Conservation (phyloP, 2,113 vertebrate genomes). For the Aspidoscelis tigris region DNA sequence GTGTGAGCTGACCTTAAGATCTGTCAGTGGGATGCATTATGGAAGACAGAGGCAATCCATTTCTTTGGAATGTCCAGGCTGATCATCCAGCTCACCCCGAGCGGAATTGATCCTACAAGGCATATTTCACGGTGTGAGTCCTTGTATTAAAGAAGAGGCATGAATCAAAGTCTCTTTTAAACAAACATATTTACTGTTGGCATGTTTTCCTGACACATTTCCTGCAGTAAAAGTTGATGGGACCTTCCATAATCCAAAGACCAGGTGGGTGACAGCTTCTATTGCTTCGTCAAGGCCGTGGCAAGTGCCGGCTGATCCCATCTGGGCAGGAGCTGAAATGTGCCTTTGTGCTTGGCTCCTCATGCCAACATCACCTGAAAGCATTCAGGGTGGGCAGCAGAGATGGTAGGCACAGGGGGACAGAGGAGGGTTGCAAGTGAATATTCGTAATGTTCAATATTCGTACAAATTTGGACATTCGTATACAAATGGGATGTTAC, state of each 20-base stretch:
- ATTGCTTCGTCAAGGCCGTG: neutral
- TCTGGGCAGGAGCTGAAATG: too few species aligned
- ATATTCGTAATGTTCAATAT: too few species aligned
- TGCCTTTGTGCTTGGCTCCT: too few species aligned
- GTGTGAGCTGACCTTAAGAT: conserved; percentile 34
- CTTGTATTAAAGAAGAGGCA: conserved; percentile 20
- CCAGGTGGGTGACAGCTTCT: neutral
- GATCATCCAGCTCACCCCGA: neutral
- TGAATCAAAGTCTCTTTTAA: conserved; percentile 27
- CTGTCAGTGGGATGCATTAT: neutral
- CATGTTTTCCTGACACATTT: conserved; percentile 1
- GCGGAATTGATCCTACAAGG: neutral
- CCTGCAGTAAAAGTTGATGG: conserved; percentile 1
- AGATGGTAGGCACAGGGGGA: too few species aligned
- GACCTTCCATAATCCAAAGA: neutral
- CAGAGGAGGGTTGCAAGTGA: too few species aligned
- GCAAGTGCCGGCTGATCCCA: too few species aligned
- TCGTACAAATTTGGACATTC: too few species aligned
- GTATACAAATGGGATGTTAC: too few species aligned
- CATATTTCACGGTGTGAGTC: conserved; percentile 22
- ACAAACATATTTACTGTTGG: conserved; percentile 35
- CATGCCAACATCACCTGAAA: too few species aligned
- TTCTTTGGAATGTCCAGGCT: conserved; percentile 19
- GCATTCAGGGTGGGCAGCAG: too few species aligned
- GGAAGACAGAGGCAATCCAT: neutral